A percentile compares a stretch with the other conserved stretches of the same genome.
Conservation (phyloP, 2,888 invertebrate species). For the Hipparchia sbordonii region DNA sequence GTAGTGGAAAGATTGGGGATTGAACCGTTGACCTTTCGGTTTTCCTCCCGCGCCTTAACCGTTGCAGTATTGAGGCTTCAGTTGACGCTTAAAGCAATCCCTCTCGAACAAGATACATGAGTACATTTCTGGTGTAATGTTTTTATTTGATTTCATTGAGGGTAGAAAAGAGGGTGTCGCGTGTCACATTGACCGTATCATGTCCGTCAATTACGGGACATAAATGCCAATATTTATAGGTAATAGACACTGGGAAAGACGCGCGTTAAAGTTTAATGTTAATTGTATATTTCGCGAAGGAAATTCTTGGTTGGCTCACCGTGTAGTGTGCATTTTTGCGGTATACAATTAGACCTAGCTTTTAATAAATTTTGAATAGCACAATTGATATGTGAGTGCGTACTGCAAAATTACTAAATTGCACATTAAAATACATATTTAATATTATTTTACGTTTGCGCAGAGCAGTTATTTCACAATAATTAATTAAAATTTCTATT, state of each 20-base stretch:
- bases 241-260: conserved; percentile 53
- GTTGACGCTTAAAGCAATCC: conserved; percentile 26
- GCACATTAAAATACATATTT: neutral
- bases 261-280: conserved; percentile 40
- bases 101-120: conserved; percentile 33
- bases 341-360: conserved; percentile 1
- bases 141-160: conserved; percentile 71
- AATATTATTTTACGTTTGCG: no score
- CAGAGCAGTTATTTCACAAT: no score
- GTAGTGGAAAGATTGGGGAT: no score
- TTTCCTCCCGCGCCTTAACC: no score
- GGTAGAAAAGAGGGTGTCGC: conserved; percentile 58
- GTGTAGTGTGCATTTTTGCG: neutral
- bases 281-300: conserved; percentile 22
- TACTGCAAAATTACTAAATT: neutral
- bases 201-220: conserved; percentile 66
- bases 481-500: no score
- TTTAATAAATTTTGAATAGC: neutral
- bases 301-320: conserved; percentile 20
- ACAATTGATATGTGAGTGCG: neutral
- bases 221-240: conserved; percentile 62
- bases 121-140: conserved; percentile 50
- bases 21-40: no score
- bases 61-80: no score
- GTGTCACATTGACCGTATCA: conserved; percentile 69